Base-by-base conservation (phyloP, 2,888 invertebrate genomes). In the Apodemia hepburni region DNA sequence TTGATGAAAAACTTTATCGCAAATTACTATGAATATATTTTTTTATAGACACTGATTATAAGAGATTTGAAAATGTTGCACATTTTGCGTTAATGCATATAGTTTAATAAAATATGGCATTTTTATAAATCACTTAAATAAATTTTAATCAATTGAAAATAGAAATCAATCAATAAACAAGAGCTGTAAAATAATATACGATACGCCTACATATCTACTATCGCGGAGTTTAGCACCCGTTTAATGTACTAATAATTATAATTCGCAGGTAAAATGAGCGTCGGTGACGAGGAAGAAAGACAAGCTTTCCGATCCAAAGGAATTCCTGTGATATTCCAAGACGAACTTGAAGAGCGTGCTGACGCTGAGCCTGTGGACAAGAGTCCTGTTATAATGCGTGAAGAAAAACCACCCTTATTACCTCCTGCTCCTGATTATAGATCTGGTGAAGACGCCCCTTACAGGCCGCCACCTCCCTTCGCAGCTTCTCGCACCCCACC, bases 271-370 rank as follows among this genome's bases (percentile, higher is more conserved):
- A 91, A 91, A 94, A 95, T 84, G 94, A 95, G 84, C 74, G 84
- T 87, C 68, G 94, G 94, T 38, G 94, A 94, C 76, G 96, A 97
- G 75, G 97, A 97, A 75, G 97, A 97, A 72, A 93, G 96, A 18
- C 95, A 96, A 79, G 95, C 95, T 69, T 96, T 97, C 90, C 94
- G 96, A 60, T 96, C 96, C 73, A 96, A 96, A 81, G 94, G 94
- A 61, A 98, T 98, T 75, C 99, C 99, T 0, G 98, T 99, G 49
- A 99, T 99, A 77, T 98, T 99, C 87, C 97, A 97, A 84, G 98
- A 99, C 82, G 99, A 99, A 82, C 92, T 99, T 57, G 98, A 98
- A 73, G 98, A 98, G 76, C 96, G 98, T 74, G 97, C 96, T 0
- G 97, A 97, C 81, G 94, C 96, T 22, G 96, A 96, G 67, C 95